Percentiles rank a stretch among this genome's conserved stretches.
phyloP scores from a whole-genome alignment of 2,888 invertebrate genomes.

The Saturnia japonica region DNA sequence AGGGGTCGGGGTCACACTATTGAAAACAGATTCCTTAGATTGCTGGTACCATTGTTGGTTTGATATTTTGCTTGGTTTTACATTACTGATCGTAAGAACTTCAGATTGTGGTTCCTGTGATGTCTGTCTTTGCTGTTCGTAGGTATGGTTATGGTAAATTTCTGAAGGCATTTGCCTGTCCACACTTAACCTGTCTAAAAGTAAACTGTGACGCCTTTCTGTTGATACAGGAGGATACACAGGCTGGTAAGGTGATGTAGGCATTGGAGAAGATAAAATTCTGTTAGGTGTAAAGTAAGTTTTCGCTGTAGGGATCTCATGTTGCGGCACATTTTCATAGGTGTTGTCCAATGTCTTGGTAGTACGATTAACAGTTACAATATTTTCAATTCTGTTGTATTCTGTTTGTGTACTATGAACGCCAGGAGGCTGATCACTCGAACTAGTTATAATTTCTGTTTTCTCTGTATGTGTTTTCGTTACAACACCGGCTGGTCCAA shows the following conservation, averaged over 20 bases:
- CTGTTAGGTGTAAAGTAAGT: constrained; percentile 67
- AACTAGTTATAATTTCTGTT: constrained; percentile 68
- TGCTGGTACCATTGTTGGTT: constrained; percentile 77
- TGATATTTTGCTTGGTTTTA: constrained; percentile 71
- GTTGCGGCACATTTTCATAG: constrained; percentile 64
- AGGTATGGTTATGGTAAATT: constrained; percentile 61
- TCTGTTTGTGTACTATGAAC: constrained; percentile 68
- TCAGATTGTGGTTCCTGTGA: constrained; percentile 71
- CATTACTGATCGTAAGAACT: constrained; percentile 69
- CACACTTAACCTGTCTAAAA: constrained; percentile 70
- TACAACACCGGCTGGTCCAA: constrained; percentile 62
- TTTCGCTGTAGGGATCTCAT: constrained; percentile 63
- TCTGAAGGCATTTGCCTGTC: constrained; percentile 72
- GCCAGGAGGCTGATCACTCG: constrained; percentile 53
- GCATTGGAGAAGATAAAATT: constrained; percentile 57
- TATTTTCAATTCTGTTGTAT: constrained; percentile 72
- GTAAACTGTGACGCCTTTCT: constrained; percentile 71
- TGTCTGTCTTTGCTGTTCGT: constrained; percentile 61
- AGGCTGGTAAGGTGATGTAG: constrained; percentile 61
- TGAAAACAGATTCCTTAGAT: constrained; percentile 58
- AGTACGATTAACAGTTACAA: constrained; percentile 72
- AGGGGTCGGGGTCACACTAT: constrained; percentile 47
- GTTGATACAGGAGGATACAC: constrained; percentile 57
- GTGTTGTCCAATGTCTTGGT: constrained; percentile 68
- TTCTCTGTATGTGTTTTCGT: constrained; percentile 66